Evolutionary conservation across 2,888 invertebrate species (phyloP).

Genomic region (Lomographa bimaculata): DNA sequence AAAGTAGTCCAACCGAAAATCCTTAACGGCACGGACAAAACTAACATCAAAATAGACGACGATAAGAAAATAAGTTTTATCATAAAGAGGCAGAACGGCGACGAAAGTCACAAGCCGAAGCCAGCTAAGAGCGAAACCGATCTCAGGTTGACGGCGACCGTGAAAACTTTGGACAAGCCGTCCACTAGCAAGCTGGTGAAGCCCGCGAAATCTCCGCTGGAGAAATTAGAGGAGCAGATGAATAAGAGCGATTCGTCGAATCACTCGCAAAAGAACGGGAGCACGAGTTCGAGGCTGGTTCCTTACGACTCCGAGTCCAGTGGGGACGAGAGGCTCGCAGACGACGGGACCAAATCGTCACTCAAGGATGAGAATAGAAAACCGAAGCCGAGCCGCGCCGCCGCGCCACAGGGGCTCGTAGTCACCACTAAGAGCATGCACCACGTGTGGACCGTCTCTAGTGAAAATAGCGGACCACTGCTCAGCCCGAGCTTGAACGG

Average conservation of each 20-base stretch:
- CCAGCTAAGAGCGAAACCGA: slow-evolving; percentile 61
- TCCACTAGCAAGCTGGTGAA: slow-evolving; percentile 61
- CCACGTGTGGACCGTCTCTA: slow-evolving; percentile 74
- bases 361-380: slow-evolving; percentile 42
- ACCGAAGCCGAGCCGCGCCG: slow-evolving; percentile 61
- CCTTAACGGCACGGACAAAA: slow-evolving; percentile 59
- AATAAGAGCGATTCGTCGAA: slow-evolving; percentile 57
- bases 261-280: slow-evolving; percentile 53
- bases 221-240: slow-evolving; percentile 76
- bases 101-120: slow-evolving; percentile 57
- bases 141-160: slow-evolving; percentile 42
- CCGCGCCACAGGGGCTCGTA: slow-evolving; percentile 57
- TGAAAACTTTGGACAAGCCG: slow-evolving; percentile 53
- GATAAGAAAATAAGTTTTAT: slow-evolving; percentile 66
- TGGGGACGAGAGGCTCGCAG: slow-evolving; percentile 58
- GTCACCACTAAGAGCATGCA: slow-evolving; percentile 68
- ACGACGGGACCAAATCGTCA: slow-evolving; percentile 35
- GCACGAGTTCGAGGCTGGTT: slow-evolving; percentile 69
- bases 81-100: slow-evolving; percentile 60
- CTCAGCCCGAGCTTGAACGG: slow-evolving; percentile 78
- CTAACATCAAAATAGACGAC: slow-evolving; percentile 51
- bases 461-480: slow-evolving; percentile 64
- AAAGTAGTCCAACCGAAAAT: slow-evolving; percentile 64
- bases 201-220: slow-evolving; percentile 66
- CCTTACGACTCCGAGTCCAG: slow-evolving; percentile 85